These are phyloP conservation scores for Schizotus pectinicornis DNA, from an alignment of 2,888 invertebrate species.

Conservation along the genomic window DNA sequence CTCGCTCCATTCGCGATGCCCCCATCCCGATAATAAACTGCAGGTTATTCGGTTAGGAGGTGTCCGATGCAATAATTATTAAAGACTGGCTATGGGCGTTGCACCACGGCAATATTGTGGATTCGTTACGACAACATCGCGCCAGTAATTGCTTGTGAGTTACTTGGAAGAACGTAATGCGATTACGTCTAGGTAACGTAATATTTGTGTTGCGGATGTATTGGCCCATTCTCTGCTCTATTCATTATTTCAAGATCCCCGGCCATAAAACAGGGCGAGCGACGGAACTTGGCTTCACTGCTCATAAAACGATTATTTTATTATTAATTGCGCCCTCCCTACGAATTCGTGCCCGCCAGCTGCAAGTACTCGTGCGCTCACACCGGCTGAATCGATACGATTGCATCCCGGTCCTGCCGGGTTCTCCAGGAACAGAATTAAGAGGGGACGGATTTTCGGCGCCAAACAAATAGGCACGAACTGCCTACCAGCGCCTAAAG, in stretches of 20 bases:
- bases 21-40: no score
- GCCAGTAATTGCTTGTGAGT: conserved; percentile 12
- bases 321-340: conserved; percentile 18
- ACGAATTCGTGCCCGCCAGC: conserved; percentile 2
- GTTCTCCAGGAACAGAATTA: no score
- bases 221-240: conserved; percentile 1
- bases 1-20: background rate
- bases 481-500: no score
- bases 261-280: conserved; percentile 7
- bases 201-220: conserved; percentile 19
- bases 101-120: background rate
- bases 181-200: conserved; percentile 17
- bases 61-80: background rate
- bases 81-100: background rate
- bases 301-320: conserved; percentile 20
- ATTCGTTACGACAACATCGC: background rate
- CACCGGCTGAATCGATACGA: no score
- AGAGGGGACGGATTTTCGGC: no score
- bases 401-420: no score
- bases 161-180: conserved; percentile 9
- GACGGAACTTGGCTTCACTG: conserved; percentile 10
- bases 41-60: no score
- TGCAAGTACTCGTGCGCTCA: no score
- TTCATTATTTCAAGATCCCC: conserved; percentile 16
- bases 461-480: no score